These are phyloP conservation scores for Lonchura striata DNA, from an alignment of 2,113 vertebrate species.

Conservation along the genomic window DNA sequence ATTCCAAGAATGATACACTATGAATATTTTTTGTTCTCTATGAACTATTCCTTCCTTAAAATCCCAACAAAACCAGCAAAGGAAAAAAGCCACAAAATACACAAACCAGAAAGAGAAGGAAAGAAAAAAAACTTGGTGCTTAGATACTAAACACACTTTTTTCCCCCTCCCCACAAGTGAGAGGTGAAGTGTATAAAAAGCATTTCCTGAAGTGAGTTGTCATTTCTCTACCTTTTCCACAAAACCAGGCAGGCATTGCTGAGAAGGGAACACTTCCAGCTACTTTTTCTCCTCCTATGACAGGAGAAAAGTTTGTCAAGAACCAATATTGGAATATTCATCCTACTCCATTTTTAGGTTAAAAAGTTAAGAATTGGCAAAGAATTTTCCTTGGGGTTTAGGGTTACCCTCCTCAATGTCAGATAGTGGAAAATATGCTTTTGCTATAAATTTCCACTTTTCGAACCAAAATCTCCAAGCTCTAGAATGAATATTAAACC, in stretches of 20 bases:
- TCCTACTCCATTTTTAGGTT: not conserved
- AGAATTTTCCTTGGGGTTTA: not conserved
- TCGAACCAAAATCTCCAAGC: not conserved
- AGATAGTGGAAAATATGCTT: not conserved
- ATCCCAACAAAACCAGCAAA: not conserved
- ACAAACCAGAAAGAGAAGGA: not conserved
- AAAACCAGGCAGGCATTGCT: not conserved
- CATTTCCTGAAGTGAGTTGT: not conserved
- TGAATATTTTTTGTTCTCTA: not conserved
- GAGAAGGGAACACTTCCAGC: not conserved
- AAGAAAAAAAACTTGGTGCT: not conserved
- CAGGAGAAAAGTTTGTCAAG: not conserved
- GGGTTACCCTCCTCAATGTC: accelerated
- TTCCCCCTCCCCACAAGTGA: not conserved
- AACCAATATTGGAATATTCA: not conserved
- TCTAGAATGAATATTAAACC: not conserved
- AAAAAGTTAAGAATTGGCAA: not conserved
- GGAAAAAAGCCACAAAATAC: not conserved
- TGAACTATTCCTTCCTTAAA: not conserved
- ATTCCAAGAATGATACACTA: not conserved
- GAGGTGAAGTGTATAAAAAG: not conserved
- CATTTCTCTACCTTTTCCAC: not conserved
- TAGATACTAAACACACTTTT: not conserved
- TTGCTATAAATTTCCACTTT: not conserved
- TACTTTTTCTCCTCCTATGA: not conserved